phyloP scores from a whole-genome alignment of 1,140 invertebrate genomes.

The Periplaneta americana region DNA sequence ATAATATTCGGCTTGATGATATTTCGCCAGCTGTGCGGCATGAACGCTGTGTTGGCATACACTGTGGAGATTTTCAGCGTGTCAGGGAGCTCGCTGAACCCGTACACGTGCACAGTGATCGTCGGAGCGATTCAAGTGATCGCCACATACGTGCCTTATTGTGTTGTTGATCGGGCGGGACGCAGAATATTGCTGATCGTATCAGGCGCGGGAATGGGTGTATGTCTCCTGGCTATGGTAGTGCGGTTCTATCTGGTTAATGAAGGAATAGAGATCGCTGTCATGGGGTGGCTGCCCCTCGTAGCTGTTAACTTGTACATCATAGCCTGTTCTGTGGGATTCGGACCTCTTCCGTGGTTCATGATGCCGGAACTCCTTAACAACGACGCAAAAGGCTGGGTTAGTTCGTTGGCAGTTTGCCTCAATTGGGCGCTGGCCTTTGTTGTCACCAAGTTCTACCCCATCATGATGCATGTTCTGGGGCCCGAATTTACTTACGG shows the following conservation, averaged over 20 bases:
- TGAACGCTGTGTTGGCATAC: conserved; percentile 44
- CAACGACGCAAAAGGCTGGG: conserved; percentile 51
- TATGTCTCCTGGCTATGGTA: conserved; percentile 22
- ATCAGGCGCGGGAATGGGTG: conserved; percentile 21
- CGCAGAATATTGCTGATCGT: conserved; percentile 24
- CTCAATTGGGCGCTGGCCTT: conserved; percentile 47
- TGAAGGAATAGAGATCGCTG: conserved; percentile 26
- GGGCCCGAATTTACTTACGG: conserved; percentile 26
- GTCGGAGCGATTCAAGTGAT: conserved; percentile 34
- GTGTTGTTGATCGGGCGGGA: conserved; percentile 37
- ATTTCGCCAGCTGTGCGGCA: conserved; percentile 43
- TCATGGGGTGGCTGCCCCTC: conserved; percentile 35
- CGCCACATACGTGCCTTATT: conserved; percentile 29
- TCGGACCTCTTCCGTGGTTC: conserved; percentile 67
- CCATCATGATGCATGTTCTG: conserved; percentile 48
- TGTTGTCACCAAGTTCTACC: conserved; percentile 54
- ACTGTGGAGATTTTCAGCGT: conserved; percentile 38
- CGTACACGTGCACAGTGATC: conserved; percentile 33
- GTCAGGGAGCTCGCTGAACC: conserved; percentile 32
- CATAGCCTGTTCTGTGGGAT: conserved; percentile 52
- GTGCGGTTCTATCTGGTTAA: conserved; percentile 28
- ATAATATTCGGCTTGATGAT: conserved; percentile 39
- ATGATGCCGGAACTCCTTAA: conserved; percentile 63
- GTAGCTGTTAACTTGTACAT: conserved; percentile 44
- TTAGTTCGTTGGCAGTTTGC: conserved; percentile 41